phyloP scores from a whole-genome alignment of 1,140 invertebrate genomes.

The Acyrthosiphon pisum region DNA sequence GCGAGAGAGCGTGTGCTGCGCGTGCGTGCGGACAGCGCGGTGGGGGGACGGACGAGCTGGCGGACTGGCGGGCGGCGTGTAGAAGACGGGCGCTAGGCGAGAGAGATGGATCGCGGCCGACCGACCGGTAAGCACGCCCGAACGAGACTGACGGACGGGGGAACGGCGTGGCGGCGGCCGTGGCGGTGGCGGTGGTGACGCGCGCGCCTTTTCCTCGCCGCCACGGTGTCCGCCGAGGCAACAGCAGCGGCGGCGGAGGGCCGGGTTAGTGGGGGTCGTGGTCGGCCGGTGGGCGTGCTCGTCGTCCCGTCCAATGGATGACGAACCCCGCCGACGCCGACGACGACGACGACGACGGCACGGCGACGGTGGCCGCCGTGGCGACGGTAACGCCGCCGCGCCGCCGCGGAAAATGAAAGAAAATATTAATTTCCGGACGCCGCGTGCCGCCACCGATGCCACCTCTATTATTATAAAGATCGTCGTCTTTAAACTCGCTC shows the following conservation, averaged over 20 bases:
- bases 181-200: constrained; percentile 21
- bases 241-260: background rate
- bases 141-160: constrained; percentile 29
- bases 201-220: constrained; percentile 15
- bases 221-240: background rate
- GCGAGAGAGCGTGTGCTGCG: background rate
- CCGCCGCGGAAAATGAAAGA: constrained; percentile 17
- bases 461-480: background rate
- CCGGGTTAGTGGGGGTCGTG: constrained; percentile 37
- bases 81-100: background rate
- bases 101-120: constrained; percentile 29
- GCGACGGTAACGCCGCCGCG: constrained; percentile 4
- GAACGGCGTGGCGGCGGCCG: background rate
- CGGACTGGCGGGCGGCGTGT: background rate
- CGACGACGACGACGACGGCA: background rate
- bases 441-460: background rate
- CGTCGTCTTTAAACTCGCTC: background rate
- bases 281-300: constrained; percentile 41
- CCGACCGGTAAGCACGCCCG: constrained; percentile 56
- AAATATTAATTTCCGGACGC: constrained; percentile 26
- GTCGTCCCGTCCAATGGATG: constrained; percentile 45
- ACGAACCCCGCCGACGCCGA: background rate
- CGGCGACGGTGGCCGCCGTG: background rate
- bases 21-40: background rate
- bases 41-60: background rate